A percentile compares a stretch with the other conserved stretches of the same genome.
Evolutionary conservation across 2,113 vertebrate genomes (phyloP).

Genomic region (Cnemophilus loriae): DNA sequence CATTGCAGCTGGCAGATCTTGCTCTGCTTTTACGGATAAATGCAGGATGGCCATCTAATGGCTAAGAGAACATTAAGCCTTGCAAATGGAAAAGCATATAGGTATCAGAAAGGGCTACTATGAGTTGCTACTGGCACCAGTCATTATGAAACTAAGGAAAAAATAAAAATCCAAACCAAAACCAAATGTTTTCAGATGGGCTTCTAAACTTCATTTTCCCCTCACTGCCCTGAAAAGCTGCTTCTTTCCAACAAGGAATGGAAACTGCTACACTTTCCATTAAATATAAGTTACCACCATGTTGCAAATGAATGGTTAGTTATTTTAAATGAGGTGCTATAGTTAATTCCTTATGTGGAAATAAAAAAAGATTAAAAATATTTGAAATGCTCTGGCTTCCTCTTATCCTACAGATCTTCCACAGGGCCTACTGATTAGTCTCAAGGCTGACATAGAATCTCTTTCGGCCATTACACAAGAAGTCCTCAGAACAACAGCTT

Average conservation of each 20-base stretch:
- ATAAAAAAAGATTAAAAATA: not conserved
- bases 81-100: not conserved
- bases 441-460: not conserved
- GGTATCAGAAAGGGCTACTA: not conserved
- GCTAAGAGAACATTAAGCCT: not conserved
- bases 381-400: not conserved
- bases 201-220: not conserved
- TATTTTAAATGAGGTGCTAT: conserved; percentile 6
- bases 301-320: conserved; percentile 13
- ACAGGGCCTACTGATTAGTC: not conserved
- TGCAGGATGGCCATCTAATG: not conserved
- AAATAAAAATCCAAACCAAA: not conserved
- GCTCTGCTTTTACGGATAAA: not conserved
- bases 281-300: conserved; percentile 7
- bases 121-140: not conserved
- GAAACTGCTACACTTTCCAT: conserved; percentile 1
- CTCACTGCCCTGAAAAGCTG: not conserved
- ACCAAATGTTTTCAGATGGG: not conserved
- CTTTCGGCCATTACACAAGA: not conserved
- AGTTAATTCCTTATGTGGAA: not conserved
- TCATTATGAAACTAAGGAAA: not conserved
- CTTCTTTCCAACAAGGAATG: not conserved
- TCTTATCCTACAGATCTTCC: not conserved
- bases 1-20: not conserved
- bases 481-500: not conserved